Percentiles rank a stretch among this genome's conserved stretches.
Conservation (phyloP, 2,888 invertebrate genomes). For the Tuberolachnus salignus region DNA sequence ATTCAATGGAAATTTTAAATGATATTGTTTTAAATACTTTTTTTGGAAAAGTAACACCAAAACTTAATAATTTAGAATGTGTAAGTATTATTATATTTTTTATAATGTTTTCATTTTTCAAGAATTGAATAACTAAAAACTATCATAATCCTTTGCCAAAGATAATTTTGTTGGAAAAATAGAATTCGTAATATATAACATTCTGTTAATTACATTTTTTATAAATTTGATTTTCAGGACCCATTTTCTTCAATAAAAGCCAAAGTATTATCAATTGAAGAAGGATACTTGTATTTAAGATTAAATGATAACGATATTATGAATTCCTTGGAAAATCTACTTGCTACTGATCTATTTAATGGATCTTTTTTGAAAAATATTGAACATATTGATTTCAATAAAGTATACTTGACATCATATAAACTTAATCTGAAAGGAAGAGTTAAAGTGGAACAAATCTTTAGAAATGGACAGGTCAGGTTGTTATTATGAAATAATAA, state of each 20-base stretch:
- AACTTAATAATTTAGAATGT: no score
- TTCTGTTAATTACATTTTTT: no score
- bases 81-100: no score
- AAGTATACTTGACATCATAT: constrained; percentile 5
- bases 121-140: no score
- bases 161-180: no score
- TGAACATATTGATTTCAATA: constrained; percentile 28
- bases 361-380: neutral
- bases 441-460: constrained; percentile 24
- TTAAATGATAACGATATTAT: constrained; percentile 3
- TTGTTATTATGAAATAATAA: no score
- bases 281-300: constrained; percentile 18
- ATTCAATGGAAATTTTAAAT: no score
- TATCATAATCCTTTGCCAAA: no score
- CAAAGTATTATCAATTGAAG: constrained; percentile 15
- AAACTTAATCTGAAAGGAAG: constrained; percentile 1
- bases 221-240: constrained; percentile 5
- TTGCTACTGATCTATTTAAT: constrained; percentile 7
- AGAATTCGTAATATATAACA: no score
- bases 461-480: neutral
- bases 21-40: no score
- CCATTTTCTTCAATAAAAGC: neutral
- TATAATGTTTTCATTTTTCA: no score
- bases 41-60: no score
- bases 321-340: constrained; percentile 12